Percentiles rank a stretch among this genome's conserved stretches.
Conservation (phyloP, 2,113 vertebrate species). For the Gymnarchus niloticus region DNA sequence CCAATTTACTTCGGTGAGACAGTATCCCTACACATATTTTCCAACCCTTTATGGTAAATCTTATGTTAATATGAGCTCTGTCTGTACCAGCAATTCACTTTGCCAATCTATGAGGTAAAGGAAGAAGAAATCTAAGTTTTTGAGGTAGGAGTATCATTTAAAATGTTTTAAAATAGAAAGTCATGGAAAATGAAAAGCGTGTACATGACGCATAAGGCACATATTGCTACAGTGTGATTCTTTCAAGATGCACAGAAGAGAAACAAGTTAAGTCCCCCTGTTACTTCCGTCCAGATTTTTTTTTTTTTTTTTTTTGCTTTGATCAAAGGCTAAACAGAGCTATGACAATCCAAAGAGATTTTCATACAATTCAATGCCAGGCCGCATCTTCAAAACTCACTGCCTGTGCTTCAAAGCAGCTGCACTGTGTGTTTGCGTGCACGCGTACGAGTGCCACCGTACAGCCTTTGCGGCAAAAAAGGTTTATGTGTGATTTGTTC, state of each 20-base stretch:
- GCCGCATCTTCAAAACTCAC: constrained; percentile 54
- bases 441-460: constrained; percentile 7
- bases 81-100: background rate
- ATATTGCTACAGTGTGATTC: constrained; percentile 53
- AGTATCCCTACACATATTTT: background rate
- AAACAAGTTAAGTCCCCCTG: constrained; percentile 68
- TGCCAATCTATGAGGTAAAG: background rate
- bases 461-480: background rate
- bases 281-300: constrained; percentile 58
- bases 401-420: constrained; percentile 51
- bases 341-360: constrained; percentile 56
- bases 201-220: constrained; percentile 30
- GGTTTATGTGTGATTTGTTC: background rate
- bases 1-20: background rate
- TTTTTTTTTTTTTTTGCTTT: constrained; percentile 51
- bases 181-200: constrained; percentile 39
- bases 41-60: background rate
- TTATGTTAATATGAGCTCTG: background rate
- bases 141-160: constrained; percentile 34
- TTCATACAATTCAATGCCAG: constrained; percentile 63
- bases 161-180: constrained; percentile 40
- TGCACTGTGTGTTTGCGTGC: constrained; percentile 28
- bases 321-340: constrained; percentile 66
- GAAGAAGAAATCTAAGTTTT: background rate
- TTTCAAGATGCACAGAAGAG: constrained; percentile 59